These are phyloP conservation scores for Thunnus albacares DNA, from an alignment of 2,797 vertebrate genomes.

Conservation along the genomic window DNA sequence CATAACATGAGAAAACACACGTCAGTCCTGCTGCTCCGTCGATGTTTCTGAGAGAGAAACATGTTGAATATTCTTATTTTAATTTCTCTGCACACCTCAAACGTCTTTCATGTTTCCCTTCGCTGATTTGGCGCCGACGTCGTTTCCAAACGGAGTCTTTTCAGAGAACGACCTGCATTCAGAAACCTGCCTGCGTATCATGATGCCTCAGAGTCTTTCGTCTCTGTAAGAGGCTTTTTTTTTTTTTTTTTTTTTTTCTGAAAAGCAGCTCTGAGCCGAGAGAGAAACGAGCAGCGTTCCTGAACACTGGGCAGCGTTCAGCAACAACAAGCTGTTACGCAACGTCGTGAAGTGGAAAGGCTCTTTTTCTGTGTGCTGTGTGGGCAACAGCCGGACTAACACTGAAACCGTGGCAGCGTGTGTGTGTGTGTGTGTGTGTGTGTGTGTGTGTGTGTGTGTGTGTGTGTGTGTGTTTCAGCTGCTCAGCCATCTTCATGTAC, in stretches of 20 bases:
- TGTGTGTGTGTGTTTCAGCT: neutral
- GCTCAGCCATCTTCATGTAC: neutral
- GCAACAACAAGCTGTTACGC: slow-evolving; percentile 58
- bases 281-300: slow-evolving; percentile 18
- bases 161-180: neutral
- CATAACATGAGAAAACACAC: neutral
- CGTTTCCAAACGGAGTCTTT: no score
- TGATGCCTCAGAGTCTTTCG: no score
- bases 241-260: neutral
- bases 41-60: no score
- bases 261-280: neutral
- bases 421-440: neutral
- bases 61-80: no score
- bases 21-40: no score
- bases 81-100: no score
- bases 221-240: neutral
- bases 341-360: slow-evolving; percentile 34
- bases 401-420: neutral
- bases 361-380: slow-evolving; percentile 40
- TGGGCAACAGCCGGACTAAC: slow-evolving; percentile 17
- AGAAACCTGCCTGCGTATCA: neutral
- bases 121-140: no score
- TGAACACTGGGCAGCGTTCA: slow-evolving; percentile 48
- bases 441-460: neutral
- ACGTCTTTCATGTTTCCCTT: neutral